phyloP scores from a whole-genome alignment of 2,888 invertebrate genomes.

The Lochmaea crataegi region DNA sequence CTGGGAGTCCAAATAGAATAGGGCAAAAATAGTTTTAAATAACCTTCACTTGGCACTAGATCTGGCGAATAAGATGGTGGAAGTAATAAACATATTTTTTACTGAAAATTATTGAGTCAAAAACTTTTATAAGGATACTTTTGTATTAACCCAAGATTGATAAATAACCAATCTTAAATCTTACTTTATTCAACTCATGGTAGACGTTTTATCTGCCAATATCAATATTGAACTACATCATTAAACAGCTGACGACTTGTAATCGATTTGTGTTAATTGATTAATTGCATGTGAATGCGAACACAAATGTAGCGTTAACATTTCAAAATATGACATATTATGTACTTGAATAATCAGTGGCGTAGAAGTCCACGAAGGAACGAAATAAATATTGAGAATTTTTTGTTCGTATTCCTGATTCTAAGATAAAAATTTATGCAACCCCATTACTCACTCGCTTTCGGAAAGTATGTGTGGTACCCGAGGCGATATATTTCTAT shows the following conservation, averaged over 20 bases:
- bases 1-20: too few species aligned
- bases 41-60: too few species aligned
- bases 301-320: not conserved
- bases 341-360: not conserved
- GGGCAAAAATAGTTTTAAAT: too few species aligned
- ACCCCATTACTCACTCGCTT: conserved; percentile 12
- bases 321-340: not conserved
- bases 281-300: not conserved
- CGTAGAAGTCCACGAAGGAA: not conserved
- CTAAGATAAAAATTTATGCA: conserved; percentile 22
- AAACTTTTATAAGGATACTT: too few species aligned
- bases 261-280: not conserved
- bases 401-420: not conserved
- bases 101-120: too few species aligned
- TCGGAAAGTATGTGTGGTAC: conserved; percentile 22
- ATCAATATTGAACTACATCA: not conserved
- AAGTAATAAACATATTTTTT: too few species aligned
- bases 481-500: conserved; percentile 26
- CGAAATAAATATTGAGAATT: not conserved
- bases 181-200: too few species aligned
- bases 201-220: not conserved
- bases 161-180: too few species aligned
- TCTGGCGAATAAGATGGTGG: too few species aligned
- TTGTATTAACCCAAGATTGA: too few species aligned
- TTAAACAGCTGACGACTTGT: not conserved